Conservation (phyloP, 2,113 vertebrate genomes). For the Trichechus manatus region DNA sequence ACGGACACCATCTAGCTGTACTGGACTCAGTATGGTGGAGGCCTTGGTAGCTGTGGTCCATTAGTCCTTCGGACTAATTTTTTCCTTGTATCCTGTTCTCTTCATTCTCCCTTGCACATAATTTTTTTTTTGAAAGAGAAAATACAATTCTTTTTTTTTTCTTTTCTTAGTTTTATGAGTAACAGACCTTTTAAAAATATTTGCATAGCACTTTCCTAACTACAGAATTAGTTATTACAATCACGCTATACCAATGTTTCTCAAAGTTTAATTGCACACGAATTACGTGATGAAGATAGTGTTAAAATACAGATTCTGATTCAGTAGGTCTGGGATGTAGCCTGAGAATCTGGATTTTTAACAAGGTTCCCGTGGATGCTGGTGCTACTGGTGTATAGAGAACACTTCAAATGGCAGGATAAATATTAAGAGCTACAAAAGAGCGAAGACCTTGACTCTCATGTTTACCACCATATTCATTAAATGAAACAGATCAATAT, state of each 20-base stretch:
- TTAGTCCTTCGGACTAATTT: no score
- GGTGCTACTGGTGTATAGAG: neutral
- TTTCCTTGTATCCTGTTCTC: no score
- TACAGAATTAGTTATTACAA: slow-evolving; percentile 40
- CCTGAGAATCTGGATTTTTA: slow-evolving; percentile 23
- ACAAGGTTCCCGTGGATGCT: neutral
- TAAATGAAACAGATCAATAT: neutral
- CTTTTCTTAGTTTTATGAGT: slow-evolving; percentile 13
- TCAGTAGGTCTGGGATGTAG: neutral
- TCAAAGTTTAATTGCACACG: slow-evolving; percentile 9
- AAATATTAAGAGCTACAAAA: neutral
- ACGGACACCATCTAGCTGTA: no score
- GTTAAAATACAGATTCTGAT: slow-evolving; percentile 32
- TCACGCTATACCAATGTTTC: neutral
- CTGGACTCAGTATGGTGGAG: no score
- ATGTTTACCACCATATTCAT: neutral
- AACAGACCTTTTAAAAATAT: slow-evolving; percentile 14
- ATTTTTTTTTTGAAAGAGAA: slow-evolving; percentile 43
- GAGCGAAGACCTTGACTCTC: neutral
- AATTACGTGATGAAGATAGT: neutral
- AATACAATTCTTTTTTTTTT: neutral
- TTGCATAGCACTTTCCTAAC: neutral
- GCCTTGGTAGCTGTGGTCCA: no score
- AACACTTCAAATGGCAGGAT: neutral
- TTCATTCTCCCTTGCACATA: no score